A percentile compares a stretch with the other conserved stretches of the same genome.
Evolutionary conservation across 2,888 invertebrate species (phyloP).

Genomic region (Mylabris sibirica): DNA sequence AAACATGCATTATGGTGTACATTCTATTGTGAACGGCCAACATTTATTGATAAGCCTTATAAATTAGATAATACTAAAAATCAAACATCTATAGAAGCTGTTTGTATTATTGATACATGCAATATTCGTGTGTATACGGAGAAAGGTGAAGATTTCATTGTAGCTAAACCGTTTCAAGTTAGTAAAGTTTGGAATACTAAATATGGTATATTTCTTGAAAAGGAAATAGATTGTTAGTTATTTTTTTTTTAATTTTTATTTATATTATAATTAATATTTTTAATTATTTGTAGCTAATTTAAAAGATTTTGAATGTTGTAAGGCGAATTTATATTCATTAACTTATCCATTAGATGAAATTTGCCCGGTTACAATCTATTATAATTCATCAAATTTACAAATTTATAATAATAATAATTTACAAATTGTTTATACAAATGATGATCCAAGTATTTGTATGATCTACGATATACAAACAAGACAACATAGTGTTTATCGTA

Average conservation of each 20-base stretch:
- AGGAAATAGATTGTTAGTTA: conserved; percentile 62
- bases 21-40: conserved; percentile 67
- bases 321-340: conserved; percentile 85
- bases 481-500: conserved; percentile 82
- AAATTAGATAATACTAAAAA: conserved; percentile 60
- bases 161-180: conserved; percentile 82
- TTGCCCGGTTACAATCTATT: conserved; percentile 80
- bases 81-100: conserved; percentile 66
- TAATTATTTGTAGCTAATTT: conserved; percentile 12
- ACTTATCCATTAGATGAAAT: conserved; percentile 92
- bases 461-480: conserved; percentile 79
- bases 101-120: conserved; percentile 78
- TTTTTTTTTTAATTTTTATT: conserved; percentile 11
- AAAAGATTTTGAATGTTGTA: conserved; percentile 55
- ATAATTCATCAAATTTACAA: conserved; percentile 65
- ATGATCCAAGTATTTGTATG: conserved; percentile 81
- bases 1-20: conserved; percentile 82
- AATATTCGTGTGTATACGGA: conserved; percentile 80
- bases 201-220: conserved; percentile 86
- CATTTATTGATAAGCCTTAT: conserved; percentile 58
- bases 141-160: conserved; percentile 83
- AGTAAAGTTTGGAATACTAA: conserved; percentile 84
- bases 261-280: background rate
- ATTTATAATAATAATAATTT: conserved; percentile 70
- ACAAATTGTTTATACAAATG: conserved; percentile 77